Conservation (phyloP, 2,113 vertebrate genomes). For the Entomyzon cyanotis region DNA sequence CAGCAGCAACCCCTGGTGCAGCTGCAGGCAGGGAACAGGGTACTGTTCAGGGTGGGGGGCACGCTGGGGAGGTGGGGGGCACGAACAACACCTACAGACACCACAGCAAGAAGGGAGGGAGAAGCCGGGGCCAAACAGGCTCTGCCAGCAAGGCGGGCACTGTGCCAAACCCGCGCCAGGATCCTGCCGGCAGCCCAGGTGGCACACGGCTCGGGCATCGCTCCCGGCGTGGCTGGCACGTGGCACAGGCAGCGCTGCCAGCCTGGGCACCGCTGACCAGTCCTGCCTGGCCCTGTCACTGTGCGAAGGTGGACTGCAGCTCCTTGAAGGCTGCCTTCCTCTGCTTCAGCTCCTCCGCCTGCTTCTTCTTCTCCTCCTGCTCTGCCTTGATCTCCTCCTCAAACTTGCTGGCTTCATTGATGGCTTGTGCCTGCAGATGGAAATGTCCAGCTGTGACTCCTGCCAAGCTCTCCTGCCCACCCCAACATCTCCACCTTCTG, state of each 20-base stretch:
- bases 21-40: neutral
- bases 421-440: conserved; percentile 82
- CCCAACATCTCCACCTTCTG: neutral
- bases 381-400: conserved; percentile 94
- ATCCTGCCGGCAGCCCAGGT: neutral
- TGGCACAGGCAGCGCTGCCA: neutral
- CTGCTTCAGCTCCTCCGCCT: conserved; percentile 89
- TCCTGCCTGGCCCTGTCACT: conserved; percentile 37
- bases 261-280: neutral
- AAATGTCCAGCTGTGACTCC: rapidly evolving
- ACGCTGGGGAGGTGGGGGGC: neutral
- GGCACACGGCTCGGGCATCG: neutral
- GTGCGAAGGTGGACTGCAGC: conserved; percentile 89
- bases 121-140: rapidly evolving
- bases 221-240: neutral
- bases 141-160: neutral
- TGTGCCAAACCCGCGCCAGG: rapidly evolving
- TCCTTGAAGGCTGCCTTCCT: conserved; percentile 90
- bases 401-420: conserved; percentile 85
- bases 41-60: neutral
- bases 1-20: neutral
- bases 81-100: conserved; percentile 1
- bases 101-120: neutral
- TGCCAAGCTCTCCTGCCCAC: neutral
- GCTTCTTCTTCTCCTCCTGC: conserved; percentile 90